Evolutionary conservation across 2,888 invertebrate genomes (phyloP).

Genomic region (Tetheella fluctuosa): DNA sequence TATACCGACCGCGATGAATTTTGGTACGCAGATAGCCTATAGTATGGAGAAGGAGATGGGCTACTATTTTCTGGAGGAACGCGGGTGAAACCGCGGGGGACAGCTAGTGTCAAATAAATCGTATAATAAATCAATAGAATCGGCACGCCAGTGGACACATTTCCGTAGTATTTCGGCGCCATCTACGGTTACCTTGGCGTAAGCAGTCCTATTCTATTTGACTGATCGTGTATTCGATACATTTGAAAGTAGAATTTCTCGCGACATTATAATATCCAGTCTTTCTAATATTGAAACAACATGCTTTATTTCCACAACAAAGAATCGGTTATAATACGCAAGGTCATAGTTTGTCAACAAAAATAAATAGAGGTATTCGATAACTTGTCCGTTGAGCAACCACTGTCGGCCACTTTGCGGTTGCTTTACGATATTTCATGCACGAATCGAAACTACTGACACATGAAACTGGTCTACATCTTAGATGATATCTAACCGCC

Average conservation of each 20-base stretch:
- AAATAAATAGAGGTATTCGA: background rate
- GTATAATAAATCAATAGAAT: no score
- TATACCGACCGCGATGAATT: no score
- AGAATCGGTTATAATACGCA: constrained; percentile 13
- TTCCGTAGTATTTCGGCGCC: no score
- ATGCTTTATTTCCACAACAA: constrained; percentile 10
- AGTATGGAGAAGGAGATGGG: no score
- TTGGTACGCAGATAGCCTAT: no score
- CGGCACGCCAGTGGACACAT: no score
- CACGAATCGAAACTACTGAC: constrained; percentile 23
- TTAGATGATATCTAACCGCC: constrained; percentile 7
- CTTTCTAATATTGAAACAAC: constrained; percentile 11
- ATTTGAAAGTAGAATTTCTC: constrained; percentile 1
- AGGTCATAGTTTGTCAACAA: constrained; percentile 16
- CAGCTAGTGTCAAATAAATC: no score
- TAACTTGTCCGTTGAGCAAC: constrained; percentile 31
- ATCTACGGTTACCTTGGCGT: no score
- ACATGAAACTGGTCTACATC: constrained; percentile 23
- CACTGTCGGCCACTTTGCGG: constrained; percentile 37
- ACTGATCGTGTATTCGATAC: background rate
- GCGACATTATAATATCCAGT: background rate
- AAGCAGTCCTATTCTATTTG: no score
- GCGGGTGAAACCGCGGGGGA: no score
- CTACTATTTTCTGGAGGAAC: no score
- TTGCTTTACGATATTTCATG: constrained; percentile 35